Base-by-base conservation (phyloP, 2,888 invertebrate genomes). In the Acanthosoma haemorrhoidale region DNA sequence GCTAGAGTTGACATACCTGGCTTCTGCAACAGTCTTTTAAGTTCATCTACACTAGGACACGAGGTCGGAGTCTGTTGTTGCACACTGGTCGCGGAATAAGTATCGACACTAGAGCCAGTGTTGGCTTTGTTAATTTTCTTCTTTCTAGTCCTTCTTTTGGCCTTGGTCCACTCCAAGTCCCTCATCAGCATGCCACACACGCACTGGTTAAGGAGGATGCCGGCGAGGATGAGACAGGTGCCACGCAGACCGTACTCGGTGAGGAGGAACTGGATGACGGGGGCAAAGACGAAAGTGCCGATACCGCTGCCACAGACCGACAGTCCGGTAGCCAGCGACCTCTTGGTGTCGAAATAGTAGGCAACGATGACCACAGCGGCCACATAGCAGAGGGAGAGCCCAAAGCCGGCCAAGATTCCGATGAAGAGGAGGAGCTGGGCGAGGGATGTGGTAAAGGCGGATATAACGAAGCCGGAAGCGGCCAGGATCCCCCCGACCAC, bases 311-410 rank as follows among this genome's bases (percentile, higher is more conserved):
- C 93, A 80, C 92, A 92, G 0, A 92, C 92, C 1, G 92, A 90
- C 64, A 93, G 82, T 0, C 93, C 92, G 11, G 93, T 94, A 5
- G 94, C 94, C 73, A 93, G 85, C 0, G 92, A 91, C 71, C 92
- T 84, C 77, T 85, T 87, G 79, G 89, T 89, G 77, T 93, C 92
- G 79, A 94, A 94, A 79, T 93, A 94, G 79, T 92, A 93, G 1
- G 93, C 92, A 32, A 94, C 93, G 75, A 92, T 91, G 2, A 94
- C 93, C 5, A 94, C 92, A 1, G 93, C 92, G n/a, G 92, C 89
- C 64, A 93, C 92, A 80, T 92, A 94, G 79, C 92, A 92, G 71
- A 93, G 82, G 76, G 92, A 91, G 73, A 94, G 82, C 13, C 93
- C 94, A 76, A 92, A 90, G 1, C 94, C 93, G 38, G 92, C 88